Evolutionary conservation across 2,888 invertebrate genomes (phyloP).

Genomic region (Hofmannophila pseudospretella): DNA sequence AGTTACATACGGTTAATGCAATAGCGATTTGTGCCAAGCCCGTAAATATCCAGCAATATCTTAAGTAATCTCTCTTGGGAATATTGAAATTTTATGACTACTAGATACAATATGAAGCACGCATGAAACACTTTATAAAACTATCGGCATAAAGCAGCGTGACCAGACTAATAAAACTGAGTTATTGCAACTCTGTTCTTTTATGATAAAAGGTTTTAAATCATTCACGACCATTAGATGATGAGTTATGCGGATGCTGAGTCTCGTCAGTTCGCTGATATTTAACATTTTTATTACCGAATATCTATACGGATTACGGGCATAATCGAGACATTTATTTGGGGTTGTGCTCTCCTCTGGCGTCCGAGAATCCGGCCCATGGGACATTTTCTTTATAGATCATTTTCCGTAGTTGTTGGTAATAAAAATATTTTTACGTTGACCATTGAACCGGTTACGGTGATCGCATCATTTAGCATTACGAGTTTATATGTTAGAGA

Average conservation of each 20-base stretch:
- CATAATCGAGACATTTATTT: constrained; percentile 59
- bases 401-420: constrained; percentile 57
- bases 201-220: constrained; percentile 76
- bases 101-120: constrained; percentile 47
- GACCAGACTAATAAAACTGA: constrained; percentile 74
- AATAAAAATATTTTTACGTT: constrained; percentile 69
- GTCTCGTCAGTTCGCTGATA: constrained; percentile 68
- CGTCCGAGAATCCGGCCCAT: constrained; percentile 38
- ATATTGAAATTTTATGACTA: constrained; percentile 52
- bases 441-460: constrained; percentile 69
- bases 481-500: constrained; percentile 63
- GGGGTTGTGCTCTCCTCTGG: constrained; percentile 38
- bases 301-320: constrained; percentile 65
- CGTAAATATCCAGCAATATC: constrained; percentile 37
- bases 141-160: constrained; percentile 61
- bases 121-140: constrained; percentile 59
- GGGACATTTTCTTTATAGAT: constrained; percentile 45
- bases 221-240: constrained; percentile 75
- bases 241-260: constrained; percentile 70
- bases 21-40: constrained; percentile 46
- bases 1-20: constrained; percentile 52
- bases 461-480: constrained; percentile 72
- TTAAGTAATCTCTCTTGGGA: constrained; percentile 28
- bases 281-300: constrained; percentile 73
- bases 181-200: constrained; percentile 72